Percentiles rank a stretch among this genome's conserved stretches.
Conservation (phyloP, 2,797 vertebrate genomes). For the Loris lydekkerianus region DNA sequence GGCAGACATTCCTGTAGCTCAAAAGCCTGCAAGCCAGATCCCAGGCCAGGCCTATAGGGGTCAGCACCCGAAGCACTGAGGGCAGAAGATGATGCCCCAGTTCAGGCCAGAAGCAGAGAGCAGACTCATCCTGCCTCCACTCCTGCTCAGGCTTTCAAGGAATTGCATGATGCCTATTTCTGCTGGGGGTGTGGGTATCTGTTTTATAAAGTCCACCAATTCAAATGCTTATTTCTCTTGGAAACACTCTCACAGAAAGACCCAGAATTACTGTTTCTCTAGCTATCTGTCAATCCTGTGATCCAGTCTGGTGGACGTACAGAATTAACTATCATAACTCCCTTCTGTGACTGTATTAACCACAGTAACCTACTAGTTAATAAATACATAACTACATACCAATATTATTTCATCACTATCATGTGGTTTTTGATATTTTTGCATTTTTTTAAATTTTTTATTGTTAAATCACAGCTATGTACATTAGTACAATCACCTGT, state of each 20-base stretch:
- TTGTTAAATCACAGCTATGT: too few relatives aligned
- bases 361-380: neutral
- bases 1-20: neutral
- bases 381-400: neutral
- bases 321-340: neutral
- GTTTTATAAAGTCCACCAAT: neutral
- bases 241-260: neutral
- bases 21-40: too few relatives aligned
- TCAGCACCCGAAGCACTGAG: neutral
- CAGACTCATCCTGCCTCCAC: neutral
- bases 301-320: neutral
- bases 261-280: neutral
- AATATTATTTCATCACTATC: neutral
- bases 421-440: neutral
- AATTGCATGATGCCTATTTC: too few relatives aligned
- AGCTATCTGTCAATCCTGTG: neutral
- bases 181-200: too few relatives aligned
- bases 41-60: neutral
- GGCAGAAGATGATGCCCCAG: neutral
- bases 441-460: neutral
- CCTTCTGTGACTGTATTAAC: neutral
- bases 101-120: neutral
- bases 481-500: too few relatives aligned
- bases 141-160: neutral
- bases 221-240: neutral